Conservation (phyloP, 2,888 invertebrate species). For the Acleris sparsana region DNA sequence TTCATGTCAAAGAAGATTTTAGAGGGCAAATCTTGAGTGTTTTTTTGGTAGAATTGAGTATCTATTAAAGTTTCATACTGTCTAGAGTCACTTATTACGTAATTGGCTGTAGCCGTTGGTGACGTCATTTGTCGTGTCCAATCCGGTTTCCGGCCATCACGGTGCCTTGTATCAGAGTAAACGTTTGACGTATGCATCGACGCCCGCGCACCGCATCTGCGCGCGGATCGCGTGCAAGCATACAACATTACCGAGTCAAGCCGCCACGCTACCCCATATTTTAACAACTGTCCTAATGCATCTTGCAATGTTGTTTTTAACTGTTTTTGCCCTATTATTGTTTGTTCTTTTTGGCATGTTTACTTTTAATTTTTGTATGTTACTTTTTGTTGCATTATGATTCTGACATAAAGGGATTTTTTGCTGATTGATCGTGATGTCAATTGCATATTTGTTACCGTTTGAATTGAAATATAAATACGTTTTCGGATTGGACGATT, state of each 20-base stretch:
- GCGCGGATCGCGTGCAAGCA: conserved; percentile 71
- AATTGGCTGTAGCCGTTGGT: not conserved
- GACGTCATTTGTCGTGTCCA: conserved; percentile 9
- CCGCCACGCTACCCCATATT: conserved; percentile 80
- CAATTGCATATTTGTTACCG: conserved; percentile 18
- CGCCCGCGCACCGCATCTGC: conserved; percentile 19
- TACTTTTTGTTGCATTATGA: conserved; percentile 49
- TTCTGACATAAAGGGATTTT: conserved; percentile 34
- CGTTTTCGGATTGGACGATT: conserved; percentile 5
- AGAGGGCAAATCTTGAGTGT: no score
- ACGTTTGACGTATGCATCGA: conserved; percentile 1
- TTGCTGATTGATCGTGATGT: conserved; percentile 47
- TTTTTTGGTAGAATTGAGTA: no score
- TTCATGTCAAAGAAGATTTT: no score
- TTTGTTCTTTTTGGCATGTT: conserved; percentile 77
- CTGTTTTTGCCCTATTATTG: conserved; percentile 80
- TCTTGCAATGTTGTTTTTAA: conserved; percentile 83
- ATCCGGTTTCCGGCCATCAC: conserved; percentile 9
- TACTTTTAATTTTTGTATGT: conserved; percentile 79
- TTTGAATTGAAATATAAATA: conserved; percentile 14
- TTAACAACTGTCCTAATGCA: conserved; percentile 84
- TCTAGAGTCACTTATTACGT: not conserved
- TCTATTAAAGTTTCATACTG: not conserved
- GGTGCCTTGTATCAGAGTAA: conserved; percentile 3
- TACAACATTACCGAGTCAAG: conserved; percentile 73